phyloP scores from a whole-genome alignment of 2,888 invertebrate genomes.

The Volucella zonaria region DNA sequence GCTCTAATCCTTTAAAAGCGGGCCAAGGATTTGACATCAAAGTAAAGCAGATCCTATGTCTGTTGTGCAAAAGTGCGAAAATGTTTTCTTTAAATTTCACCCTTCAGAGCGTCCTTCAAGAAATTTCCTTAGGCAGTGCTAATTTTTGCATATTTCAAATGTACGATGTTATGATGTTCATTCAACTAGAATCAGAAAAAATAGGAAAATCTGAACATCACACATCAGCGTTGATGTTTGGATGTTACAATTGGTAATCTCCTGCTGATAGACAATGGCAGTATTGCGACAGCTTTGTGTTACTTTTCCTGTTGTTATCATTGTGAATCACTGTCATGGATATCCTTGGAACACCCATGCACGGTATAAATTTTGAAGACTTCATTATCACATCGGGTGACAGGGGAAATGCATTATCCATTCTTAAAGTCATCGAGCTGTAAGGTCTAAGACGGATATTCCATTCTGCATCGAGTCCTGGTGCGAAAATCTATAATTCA shows the following conservation, averaged over 20 bases:
- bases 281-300: constrained; percentile 70
- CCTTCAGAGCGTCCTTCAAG: constrained; percentile 51
- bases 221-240: constrained; percentile 50
- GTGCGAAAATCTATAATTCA: constrained; percentile 71
- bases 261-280: constrained; percentile 62
- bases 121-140: neutral
- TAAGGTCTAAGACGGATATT: constrained; percentile 65
- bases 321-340: constrained; percentile 67
- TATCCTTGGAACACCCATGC: constrained; percentile 66
- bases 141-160: constrained; percentile 63
- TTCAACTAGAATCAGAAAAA: constrained; percentile 32
- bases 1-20: neutral
- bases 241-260: constrained; percentile 53
- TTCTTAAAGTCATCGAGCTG: constrained; percentile 70
- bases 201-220: neutral
- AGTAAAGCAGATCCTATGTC: neutral
- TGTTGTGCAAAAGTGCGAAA: constrained; percentile 25
- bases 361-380: constrained; percentile 54
- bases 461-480: constrained; percentile 56
- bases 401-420: constrained; percentile 63
- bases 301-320: constrained; percentile 52
- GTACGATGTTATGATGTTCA: constrained; percentile 23
- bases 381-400: constrained; percentile 61
- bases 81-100: constrained; percentile 68
- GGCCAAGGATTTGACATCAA: neutral